These are phyloP conservation scores for Hoplias malabaricus DNA, from an alignment of 2,113 vertebrate genomes.

Conservation along the genomic window DNA sequence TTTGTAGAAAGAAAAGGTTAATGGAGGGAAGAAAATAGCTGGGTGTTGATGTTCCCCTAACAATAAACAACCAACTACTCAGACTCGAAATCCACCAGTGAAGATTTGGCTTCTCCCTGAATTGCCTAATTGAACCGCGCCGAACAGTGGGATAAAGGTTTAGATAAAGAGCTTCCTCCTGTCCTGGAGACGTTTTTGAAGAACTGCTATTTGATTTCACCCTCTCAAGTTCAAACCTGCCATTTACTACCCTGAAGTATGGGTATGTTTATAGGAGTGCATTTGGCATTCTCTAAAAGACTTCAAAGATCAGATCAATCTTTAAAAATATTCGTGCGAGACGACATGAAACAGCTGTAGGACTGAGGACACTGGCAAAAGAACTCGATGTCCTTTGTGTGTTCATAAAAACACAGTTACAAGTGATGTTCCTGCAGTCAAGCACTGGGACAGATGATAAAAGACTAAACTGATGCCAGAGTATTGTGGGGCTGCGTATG, in stretches of 20 bases:
- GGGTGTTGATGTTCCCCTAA: background rate
- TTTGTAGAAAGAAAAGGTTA: conserved; percentile 9
- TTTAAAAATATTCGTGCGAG: background rate
- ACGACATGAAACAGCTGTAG: background rate
- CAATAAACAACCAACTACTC: background rate
- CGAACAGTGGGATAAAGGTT: background rate
- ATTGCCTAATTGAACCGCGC: background rate
- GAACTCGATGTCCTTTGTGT: background rate
- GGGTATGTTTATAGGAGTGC: background rate
- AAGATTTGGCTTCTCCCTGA: background rate
- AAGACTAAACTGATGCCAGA: background rate
- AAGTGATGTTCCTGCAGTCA: background rate
- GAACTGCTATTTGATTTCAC: background rate
- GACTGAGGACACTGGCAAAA: background rate
- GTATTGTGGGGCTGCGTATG: too few species aligned
- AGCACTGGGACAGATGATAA: background rate
- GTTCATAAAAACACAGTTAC: background rate
- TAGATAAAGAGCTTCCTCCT: background rate
- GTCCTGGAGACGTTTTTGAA: background rate
- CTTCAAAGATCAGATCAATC: background rate
- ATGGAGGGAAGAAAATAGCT: background rate
- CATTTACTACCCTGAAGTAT: background rate
- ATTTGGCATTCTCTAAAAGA: background rate
- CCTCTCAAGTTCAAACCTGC: background rate
- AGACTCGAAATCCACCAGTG: background rate